Evolutionary conservation across 2,113 vertebrate genomes (phyloP).

Genomic region (Platycercus adscitus): DNA sequence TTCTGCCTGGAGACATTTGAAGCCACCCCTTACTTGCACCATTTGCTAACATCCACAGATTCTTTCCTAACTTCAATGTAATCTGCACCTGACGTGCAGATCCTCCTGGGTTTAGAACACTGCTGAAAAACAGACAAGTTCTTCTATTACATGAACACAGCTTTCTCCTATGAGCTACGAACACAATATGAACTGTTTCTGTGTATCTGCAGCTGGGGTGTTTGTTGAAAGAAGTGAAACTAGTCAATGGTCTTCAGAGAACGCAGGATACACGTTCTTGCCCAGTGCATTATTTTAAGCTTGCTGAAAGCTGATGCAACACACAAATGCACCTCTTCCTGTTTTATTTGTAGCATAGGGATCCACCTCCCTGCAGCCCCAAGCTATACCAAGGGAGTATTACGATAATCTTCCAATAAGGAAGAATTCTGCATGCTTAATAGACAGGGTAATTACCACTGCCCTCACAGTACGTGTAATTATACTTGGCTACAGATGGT

Average conservation of each 20-base stretch:
- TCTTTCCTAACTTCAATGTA: not conserved
- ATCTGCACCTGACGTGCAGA: not conserved
- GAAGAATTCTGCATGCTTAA: not conserved
- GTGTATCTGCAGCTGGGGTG: rapidly evolving
- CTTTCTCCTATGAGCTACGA: not conserved
- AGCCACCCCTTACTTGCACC: not conserved
- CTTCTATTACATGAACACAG: not conserved
- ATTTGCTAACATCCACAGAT: not conserved
- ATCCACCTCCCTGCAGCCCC: not conserved
- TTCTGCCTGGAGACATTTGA: not conserved
- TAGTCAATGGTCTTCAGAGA: not conserved
- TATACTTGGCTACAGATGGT: not conserved
- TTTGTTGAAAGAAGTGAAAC: not conserved
- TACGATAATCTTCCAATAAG: not conserved
- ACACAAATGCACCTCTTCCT: not conserved
- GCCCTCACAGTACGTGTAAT: not conserved
- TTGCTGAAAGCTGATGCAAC: constrained; percentile 2
- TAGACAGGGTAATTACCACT: constrained; percentile 18
- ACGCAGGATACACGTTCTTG: not conserved
- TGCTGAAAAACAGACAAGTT: not conserved
- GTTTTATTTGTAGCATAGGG: not conserved
- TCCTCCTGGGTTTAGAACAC: not conserved
- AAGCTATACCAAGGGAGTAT: not conserved
- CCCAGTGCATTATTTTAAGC: not conserved
- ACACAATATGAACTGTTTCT: not conserved